phyloP scores from a whole-genome alignment of 2,113 vertebrate genomes.

The Hiodon tergisus region DNA sequence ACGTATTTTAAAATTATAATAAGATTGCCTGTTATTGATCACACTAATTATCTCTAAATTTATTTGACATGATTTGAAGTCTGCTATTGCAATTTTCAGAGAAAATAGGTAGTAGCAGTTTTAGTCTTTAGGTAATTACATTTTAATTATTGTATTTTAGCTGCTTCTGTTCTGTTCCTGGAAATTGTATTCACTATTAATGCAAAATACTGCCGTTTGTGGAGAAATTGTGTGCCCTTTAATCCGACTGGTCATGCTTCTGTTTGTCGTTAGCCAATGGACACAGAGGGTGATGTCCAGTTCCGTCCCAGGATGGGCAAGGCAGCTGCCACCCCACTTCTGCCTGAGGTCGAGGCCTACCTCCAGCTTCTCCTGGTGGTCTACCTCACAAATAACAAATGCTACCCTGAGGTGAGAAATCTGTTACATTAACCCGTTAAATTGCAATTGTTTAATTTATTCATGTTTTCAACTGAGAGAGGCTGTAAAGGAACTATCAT shows the following conservation, averaged over 20 bases:
- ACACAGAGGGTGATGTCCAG: constrained; percentile 84
- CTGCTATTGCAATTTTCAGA: too few species aligned
- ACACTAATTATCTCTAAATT: too few species aligned
- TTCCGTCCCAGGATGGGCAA: constrained; percentile 88
- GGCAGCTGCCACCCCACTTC: constrained; percentile 74
- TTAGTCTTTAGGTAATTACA: too few species aligned
- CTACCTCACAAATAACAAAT: constrained; percentile 87
- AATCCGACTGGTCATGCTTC: background rate
- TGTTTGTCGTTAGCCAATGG: constrained; percentile 76
- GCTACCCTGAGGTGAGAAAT: constrained; percentile 74
- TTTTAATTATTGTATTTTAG: too few species aligned
- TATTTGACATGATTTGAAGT: too few species aligned
- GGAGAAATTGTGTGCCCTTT: background rate
- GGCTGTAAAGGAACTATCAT: background rate
- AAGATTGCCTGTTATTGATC: too few species aligned
- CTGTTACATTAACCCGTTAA: background rate
- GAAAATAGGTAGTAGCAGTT: too few species aligned
- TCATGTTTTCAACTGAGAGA: background rate
- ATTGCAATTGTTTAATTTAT: background rate
- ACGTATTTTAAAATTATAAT: too few species aligned
- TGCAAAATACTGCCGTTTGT: too few species aligned
- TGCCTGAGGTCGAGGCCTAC: constrained; percentile 92
- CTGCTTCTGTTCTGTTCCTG: too few species aligned
- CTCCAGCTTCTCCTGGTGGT: constrained; percentile 90
- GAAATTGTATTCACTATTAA: too few species aligned